Base-by-base conservation (phyloP, 2,888 invertebrate genomes). In the Eledona agricola region DNA sequence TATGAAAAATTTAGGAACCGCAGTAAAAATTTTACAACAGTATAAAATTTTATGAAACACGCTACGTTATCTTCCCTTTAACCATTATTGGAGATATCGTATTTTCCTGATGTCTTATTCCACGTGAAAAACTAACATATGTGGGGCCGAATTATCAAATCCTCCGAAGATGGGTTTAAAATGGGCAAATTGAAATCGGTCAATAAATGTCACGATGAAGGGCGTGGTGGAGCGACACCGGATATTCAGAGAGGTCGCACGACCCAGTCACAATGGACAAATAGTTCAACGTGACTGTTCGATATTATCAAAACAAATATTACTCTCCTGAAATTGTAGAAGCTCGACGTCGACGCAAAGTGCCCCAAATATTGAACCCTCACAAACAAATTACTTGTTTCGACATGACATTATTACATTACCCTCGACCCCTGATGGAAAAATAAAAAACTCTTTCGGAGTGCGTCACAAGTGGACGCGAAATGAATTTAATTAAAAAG, bases 11-110 rank as follows among this genome's bases (percentile, higher is more conserved):
- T 51, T 57, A 57, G 46, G 51, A 20, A 29, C 13, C 9, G 12
- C 26, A 31, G 28, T 50, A 58, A 58, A 55, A 50, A 13, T 58
- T 54, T 58, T 55, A 55, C 40, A 58, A 47, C 55, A 29, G 43
- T 35, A 52, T 55, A 58, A 58, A 58, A 50, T 58, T 55, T 58
- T 58, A 57, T 50, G 57, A 45, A 57, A 54, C 57, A 46, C 49
- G n/a, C n/a, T n/a, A n/a, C n/a, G 57, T 54, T 51, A 56, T 45
- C 52, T 50, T 49, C 43, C 47, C 51, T 55, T 57, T 47, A 57
- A 43, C 43, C 47, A 51, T 43, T 45, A 56, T 52, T 37, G 52
- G 47, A 46, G 38, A 46, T 54, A 47, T 45, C 34, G 47, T 50
- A 34, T 51, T 47, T 43, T 43, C 49, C 29, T 47, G 49, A 49